A percentile compares a stretch with the other conserved stretches of the same genome.
Evolutionary conservation across 2,797 vertebrate species (phyloP).

Genomic region (Acridotheres tristis): DNA sequence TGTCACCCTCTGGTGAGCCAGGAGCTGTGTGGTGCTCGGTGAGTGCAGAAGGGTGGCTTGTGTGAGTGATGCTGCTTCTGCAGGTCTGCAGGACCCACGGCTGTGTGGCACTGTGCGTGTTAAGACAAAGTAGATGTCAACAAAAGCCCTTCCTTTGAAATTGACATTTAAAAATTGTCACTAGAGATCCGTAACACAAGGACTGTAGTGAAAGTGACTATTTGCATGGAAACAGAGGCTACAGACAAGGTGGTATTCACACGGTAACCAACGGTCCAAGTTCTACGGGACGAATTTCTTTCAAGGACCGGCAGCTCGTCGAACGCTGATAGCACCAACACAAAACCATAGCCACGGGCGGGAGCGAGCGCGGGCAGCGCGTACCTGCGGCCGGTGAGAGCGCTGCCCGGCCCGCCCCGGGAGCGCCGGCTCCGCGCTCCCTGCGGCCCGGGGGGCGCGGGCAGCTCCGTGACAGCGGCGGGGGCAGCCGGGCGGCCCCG

Average conservation of each 20-base stretch:
- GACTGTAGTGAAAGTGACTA: background rate
- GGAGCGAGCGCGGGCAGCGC: background rate
- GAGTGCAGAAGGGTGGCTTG: background rate
- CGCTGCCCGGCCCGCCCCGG: background rate
- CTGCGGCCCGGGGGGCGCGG: background rate
- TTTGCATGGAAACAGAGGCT: background rate
- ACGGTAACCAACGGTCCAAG: fast-evolving
- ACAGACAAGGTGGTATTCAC: background rate
- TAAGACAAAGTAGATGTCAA: background rate
- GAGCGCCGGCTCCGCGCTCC: background rate
- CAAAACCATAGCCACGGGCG: fast-evolving
- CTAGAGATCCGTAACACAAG: background rate
- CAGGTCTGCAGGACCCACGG: background rate
- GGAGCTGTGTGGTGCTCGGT: background rate
- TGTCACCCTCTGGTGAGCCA: background rate
- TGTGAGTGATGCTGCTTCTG: fast-evolving
- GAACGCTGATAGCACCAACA: background rate
- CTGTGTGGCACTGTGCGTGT: fast-evolving
- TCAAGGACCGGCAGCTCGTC: background rate
- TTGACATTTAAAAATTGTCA: fast-evolving
- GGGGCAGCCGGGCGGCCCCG: background rate
- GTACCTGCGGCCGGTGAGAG: background rate
- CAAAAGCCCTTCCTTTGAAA: background rate
- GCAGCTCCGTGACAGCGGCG: background rate
- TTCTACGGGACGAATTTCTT: background rate